A percentile compares a stretch with the other conserved stretches of the same genome.
These are phyloP conservation scores for Uria aalge DNA, from an alignment of 2,113 vertebrate species.

Conservation along the genomic window DNA sequence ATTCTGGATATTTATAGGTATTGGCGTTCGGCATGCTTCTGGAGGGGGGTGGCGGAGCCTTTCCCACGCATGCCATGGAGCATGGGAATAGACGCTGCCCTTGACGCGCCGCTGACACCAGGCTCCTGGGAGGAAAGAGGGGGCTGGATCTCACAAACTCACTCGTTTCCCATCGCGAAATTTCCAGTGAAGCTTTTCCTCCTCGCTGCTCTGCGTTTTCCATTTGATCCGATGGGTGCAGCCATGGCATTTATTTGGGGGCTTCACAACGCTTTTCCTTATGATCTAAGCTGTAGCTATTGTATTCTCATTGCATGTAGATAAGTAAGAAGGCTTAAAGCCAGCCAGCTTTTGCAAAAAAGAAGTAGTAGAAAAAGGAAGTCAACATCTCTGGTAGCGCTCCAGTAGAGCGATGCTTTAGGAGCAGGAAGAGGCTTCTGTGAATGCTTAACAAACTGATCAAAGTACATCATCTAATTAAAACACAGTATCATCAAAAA, in stretches of 20 bases:
- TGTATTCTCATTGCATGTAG: neutral
- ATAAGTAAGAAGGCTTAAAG: neutral
- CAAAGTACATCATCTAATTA: neutral
- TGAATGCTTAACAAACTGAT: neutral
- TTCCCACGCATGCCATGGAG: neutral
- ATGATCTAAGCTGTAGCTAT: accelerated
- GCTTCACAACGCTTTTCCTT: accelerated
- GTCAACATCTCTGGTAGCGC: neutral
- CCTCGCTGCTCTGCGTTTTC: neutral
- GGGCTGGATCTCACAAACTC: neutral
- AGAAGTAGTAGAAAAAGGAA: neutral
- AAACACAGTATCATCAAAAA: neutral
- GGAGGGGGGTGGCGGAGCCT: neutral
- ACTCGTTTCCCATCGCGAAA: neutral
- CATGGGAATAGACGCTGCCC: accelerated
- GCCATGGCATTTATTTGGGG: neutral
- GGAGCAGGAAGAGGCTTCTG: neutral
- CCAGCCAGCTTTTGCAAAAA: neutral
- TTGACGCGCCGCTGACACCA: accelerated
- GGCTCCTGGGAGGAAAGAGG: neutral
- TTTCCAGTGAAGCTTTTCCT: neutral
- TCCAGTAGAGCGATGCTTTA: neutral
- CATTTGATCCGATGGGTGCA: neutral
- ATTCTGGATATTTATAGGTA: neutral
- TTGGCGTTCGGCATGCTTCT: neutral